Evolutionary conservation across 2,888 invertebrate species (phyloP).

Genomic region (Serripes groenlandicus): DNA sequence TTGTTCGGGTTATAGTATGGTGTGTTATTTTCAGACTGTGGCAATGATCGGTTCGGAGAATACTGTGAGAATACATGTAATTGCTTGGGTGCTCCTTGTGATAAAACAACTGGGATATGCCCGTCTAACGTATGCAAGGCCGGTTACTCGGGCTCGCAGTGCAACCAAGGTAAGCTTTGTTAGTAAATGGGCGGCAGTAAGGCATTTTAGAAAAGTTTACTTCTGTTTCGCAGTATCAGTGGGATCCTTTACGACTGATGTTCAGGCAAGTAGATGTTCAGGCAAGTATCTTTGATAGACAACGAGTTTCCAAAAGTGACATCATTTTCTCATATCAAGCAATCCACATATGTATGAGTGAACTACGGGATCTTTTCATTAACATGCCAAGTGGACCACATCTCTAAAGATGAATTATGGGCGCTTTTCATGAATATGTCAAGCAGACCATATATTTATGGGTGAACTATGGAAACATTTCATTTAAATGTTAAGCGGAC

Average conservation of each 20-base stretch:
- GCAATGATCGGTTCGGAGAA: neutral
- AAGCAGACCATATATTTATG: too few species aligned
- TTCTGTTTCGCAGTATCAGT: too few species aligned
- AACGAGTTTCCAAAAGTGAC: too few species aligned
- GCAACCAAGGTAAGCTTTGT: neutral
- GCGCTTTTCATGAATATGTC: too few species aligned
- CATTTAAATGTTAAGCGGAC: too few species aligned
- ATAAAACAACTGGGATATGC: constrained; percentile 1
- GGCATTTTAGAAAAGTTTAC: neutral
- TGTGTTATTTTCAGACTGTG: neutral
- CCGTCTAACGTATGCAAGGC: neutral
- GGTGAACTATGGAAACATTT: too few species aligned
- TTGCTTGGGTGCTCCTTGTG: constrained; percentile 8
- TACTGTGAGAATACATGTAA: neutral
- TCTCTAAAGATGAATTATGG: too few species aligned
- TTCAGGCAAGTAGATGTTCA: neutral
- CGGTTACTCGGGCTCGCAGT: neutral
- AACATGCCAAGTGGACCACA: too few species aligned
- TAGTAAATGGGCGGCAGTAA: neutral
- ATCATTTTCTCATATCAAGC: too few species aligned
- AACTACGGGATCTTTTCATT: too few species aligned
- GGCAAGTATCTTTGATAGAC: neutral
- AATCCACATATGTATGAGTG: too few species aligned
- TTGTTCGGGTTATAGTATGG: too few species aligned
- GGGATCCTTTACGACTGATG: neutral